Base-by-base conservation (phyloP, 2,797 vertebrate genomes). In the Schizopygopsis malacanthus region DNA sequence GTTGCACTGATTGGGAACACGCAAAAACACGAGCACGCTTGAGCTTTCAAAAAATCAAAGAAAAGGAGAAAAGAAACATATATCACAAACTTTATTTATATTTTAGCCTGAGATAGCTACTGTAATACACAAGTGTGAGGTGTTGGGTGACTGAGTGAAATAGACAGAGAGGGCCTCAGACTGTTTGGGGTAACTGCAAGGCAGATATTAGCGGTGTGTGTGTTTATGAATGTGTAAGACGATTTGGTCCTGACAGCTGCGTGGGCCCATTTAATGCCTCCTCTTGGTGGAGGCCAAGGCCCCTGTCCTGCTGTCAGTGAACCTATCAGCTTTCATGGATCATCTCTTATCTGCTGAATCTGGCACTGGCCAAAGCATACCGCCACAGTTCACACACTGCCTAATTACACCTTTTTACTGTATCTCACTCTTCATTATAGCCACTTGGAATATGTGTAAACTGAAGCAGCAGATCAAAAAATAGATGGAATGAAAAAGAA, bases 281-380 rank as follows among this genome's bases (percentile, higher is more conserved):
- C 91, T 90, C 91, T 89, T 84, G 90, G 90, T 89, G 91, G 85
- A 85, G 91, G 91, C 89, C 91, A 92, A 93, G 94, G 93, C 93
- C 90, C 89, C 89, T 91, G 93, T 92, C 93, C 86, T 91, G 93
- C 93, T 93, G 94, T 94, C 93, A 94, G 92, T 92, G 91, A 87
- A 91, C 89, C 89, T 93, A 92, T 95, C 93, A 85, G 89, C 93
- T 96, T 95, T 95, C 94, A 93, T 93, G 91, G 93, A 93, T 92
- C 92, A 94, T 92, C 92, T 93, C 91, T 91, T 95, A 95, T 94
- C 94, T 92, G 79, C 89, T 89, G 90, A 95, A 95, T 95, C 93
- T 95, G 95, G 95, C 93, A 94, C 93, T 95, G 92, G 94, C 84
- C 92, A 92, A 92, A 94, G 92, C 90, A 28, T 59, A 81, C 87